Evolutionary conservation across 2,888 invertebrate species (phyloP), one percentile per base, ranked within the genome.

Genomic region (Agriopis marginaria): DNA sequence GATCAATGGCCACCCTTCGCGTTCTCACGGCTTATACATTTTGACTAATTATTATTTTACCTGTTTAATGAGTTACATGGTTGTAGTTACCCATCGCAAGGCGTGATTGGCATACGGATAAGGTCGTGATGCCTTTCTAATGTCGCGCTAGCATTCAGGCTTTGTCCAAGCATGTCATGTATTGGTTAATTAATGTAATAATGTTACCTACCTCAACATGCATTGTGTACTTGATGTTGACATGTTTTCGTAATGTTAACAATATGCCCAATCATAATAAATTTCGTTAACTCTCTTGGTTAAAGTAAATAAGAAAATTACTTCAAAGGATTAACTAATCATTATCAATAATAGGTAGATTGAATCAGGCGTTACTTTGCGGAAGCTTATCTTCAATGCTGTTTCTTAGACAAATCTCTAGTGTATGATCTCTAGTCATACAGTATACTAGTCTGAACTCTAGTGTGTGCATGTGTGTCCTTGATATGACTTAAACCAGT

Each of bases 41-140:
- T 89, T 85, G 87, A 86, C 86, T 91, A 92, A 93, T 91, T 92
- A 92, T 89, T 89, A 89, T 90, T 90, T 89, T 83, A 80, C 77
- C 84, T 89, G 89, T 86, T 86, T 84, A 84, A 86, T 82, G 78
- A 83, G 80, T 85, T 84, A 87, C 86, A 88, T 60, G 84, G 86
- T 86, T 86, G 88, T 89, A 80, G 84, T 83, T 85, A 85, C 87
- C 84, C 82, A 85, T 86, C 77, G 81, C 75, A 75, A 78, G 72
- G 83, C 84, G 90, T 90, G 91, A 88, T 84, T 78, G 72, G 71
- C 77, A 86, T 90, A 84, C 82, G 82, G 83, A 75, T 79, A 73
- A 66, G 76, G 76, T 68, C 73, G 73, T 77, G 77, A 62, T 72
- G 70, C 79, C 75, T 79, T 78, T 80, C 78, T 76, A 79, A 73